Evolutionary conservation across 2,797 vertebrate species (phyloP).

Genomic region (Euphonia xanthogaster): DNA sequence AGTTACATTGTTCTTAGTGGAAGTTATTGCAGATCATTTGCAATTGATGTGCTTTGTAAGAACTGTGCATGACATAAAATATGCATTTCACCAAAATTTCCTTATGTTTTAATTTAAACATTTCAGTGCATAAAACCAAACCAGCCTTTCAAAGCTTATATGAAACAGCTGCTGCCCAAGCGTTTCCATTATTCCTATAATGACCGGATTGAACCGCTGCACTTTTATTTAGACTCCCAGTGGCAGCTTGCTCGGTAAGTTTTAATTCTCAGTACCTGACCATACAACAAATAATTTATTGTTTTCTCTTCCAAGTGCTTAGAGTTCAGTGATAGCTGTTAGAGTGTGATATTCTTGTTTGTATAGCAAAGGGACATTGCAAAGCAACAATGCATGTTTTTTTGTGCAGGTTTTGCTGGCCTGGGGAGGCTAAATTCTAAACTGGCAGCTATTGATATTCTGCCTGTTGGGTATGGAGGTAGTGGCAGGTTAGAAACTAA

Average conservation of each 20-base stretch:
- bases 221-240: slow-evolving; percentile 86
- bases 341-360: not conserved
- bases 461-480: not conserved
- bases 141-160: slow-evolving; percentile 89
- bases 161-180: slow-evolving; percentile 90
- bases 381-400: not conserved
- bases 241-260: slow-evolving; percentile 92
- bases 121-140: slow-evolving; percentile 85
- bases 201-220: slow-evolving; percentile 84
- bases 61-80: not conserved
- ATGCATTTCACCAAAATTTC: not conserved
- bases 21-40: not conserved
- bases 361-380: not conserved
- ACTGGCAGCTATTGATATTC: not conserved
- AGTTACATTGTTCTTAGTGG: not conserved
- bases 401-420: not conserved
- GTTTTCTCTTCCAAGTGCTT: not conserved
- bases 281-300: not conserved
- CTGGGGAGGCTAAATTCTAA: not conserved
- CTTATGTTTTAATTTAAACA: not conserved
- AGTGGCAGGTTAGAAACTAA: not conserved
- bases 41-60: not conserved
- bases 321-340: not conserved
- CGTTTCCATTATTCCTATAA: slow-evolving; percentile 88
- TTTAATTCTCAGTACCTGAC: not conserved